Percentiles rank a stretch among this genome's conserved stretches.
phyloP scores from a whole-genome alignment of 2,888 invertebrate genomes.

The Gymnoscelis rufifasciata region DNA sequence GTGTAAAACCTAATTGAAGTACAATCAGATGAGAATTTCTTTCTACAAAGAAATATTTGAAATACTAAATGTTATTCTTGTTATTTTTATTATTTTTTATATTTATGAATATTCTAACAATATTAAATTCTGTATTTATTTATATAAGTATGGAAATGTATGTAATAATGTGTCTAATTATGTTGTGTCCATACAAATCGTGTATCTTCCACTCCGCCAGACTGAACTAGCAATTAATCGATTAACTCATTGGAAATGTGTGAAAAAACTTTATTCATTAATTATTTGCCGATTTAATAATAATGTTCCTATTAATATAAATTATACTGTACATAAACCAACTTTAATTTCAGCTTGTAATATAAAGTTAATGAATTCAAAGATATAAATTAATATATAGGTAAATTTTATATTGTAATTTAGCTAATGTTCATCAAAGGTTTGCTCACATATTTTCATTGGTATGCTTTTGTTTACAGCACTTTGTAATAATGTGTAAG shows the following conservation, averaged over 20 bases:
- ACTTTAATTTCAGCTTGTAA: not conserved
- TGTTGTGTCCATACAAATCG: not conserved
- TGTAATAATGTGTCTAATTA: no score
- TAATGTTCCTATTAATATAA: constrained; percentile 34
- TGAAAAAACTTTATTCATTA: constrained; percentile 24
- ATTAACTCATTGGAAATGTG: constrained; percentile 35
- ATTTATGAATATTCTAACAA: no score
- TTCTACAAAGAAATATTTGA: no score
- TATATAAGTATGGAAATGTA: no score
- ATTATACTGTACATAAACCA: constrained; percentile 11
- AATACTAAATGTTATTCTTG: not conserved
- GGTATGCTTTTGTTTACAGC: constrained; percentile 33
- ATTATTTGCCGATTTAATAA: constrained; percentile 18
- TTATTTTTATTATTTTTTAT: no score
- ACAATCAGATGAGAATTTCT: no score
- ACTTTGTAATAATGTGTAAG: constrained; percentile 38
- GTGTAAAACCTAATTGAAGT: not conserved
- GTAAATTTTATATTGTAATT: not conserved
- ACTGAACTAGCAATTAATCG: constrained; percentile 46
- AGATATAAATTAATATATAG: no score
- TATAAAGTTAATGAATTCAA: not conserved
- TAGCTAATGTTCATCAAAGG: not conserved
- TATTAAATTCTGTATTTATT: no score
- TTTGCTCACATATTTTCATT: constrained; percentile 31
- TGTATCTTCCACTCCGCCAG: constrained; percentile 48